Base-by-base conservation (phyloP, 2,797 vertebrate species). In the Setipinna tenuifilis region DNA sequence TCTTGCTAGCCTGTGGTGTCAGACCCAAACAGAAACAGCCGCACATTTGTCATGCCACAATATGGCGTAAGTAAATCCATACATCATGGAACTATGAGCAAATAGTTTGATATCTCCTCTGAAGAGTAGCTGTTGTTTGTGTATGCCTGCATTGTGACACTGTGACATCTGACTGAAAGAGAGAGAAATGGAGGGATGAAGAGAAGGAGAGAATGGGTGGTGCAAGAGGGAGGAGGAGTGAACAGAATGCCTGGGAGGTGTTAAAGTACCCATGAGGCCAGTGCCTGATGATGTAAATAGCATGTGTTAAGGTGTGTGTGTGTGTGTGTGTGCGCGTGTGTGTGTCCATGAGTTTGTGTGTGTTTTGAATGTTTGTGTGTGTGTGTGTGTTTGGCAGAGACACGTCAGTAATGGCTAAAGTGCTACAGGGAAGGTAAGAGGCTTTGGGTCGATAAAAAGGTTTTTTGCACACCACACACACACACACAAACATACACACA, bases 21-120 rank as follows among this genome's bases (percentile, higher is more conserved):
- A 85, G 87, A 85, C 91, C 90, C 89, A 91, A 90, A 92, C 91
- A 92, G 92, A 94, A 95, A 94, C 92, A 94, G 92, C 93, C 91
- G 92, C 90, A 92, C 92, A 91, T 88, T 90, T 92, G 87, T 89
- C 82, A 31, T 31, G 14, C 10, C 25, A 31, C 25, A 54, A 7
- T 54, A 54, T 54, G 7, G 7, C 14, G 50, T 54, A 7, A 54
- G 50, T 54, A 41, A 41, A 14, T 54, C 50, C 50, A 54, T 54
- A 54, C 50, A 14, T 54, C 50, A 54, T 54, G 1, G 0, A 54
- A 41, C 35, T 54, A 54, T 54, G 50, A 65, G 23, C n/a, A 65
- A 11, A 65, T 23, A 9, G n/a, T 1, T 25, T 65, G n/a, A 23
- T 6, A 9, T 11, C n/a, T 65, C 61, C 10, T 65, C 61, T 65